Conservation (phyloP, 2,888 invertebrate genomes). For the Lithophane semibrunnea region DNA sequence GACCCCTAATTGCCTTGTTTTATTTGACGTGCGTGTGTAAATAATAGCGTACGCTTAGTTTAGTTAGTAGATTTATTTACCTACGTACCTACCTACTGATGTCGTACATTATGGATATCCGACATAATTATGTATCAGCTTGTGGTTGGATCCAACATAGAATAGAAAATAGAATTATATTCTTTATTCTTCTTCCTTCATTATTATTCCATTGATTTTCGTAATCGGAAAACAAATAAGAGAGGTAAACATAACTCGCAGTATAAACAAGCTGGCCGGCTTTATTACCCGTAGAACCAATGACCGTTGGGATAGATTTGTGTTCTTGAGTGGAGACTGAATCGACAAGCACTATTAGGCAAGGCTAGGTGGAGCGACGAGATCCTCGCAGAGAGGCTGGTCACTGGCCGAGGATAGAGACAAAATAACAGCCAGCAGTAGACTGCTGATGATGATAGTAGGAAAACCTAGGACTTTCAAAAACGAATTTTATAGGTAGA, state of each 20-base stretch:
- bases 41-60: conserved; percentile 31
- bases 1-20: conserved; percentile 59
- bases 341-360: not conserved
- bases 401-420: not conserved
- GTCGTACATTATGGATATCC: not conserved
- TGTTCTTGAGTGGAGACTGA: not conserved
- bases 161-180: too few relatives aligned
- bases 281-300: not conserved
- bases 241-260: not conserved
- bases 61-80: conserved; percentile 37
- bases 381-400: not conserved
- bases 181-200: too few relatives aligned
- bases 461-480: too few relatives aligned
- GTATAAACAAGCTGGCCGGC: not conserved
- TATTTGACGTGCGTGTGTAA: conserved; percentile 46
- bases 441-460: too few relatives aligned
- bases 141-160: too few relatives aligned
- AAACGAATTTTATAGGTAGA: too few relatives aligned
- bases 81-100: not conserved
- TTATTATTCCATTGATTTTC: not conserved
- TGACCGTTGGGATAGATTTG: not conserved
- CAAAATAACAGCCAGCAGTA: too few relatives aligned
- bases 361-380: not conserved
- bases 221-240: not conserved
- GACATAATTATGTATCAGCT: not conserved